phyloP scores from a whole-genome alignment of 30 jellyfish, hydroid and myxozoan species.

The Sanderia malayensis region DNA sequence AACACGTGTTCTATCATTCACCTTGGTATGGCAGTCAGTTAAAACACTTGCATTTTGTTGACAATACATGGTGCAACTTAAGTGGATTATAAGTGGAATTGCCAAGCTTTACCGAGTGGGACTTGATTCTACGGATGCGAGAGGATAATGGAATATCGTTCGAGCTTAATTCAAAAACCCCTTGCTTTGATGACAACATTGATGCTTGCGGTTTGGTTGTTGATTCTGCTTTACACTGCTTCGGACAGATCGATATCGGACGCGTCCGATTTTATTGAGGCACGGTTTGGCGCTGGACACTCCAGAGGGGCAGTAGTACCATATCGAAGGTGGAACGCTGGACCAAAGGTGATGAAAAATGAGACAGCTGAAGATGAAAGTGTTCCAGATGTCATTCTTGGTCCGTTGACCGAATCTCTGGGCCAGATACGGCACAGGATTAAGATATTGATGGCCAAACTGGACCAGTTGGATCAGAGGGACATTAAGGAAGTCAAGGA shows the following conservation, averaged over 20 bases:
- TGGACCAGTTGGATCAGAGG: background rate
- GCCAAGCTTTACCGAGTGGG: too few relatives aligned
- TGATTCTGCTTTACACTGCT: background rate
- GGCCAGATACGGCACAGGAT: constrained; percentile 3
- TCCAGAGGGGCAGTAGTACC: background rate
- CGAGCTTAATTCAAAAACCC: background rate
- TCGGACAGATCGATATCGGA: constrained; percentile 9
- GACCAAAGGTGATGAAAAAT: too few relatives aligned
- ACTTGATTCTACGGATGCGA: too few relatives aligned
- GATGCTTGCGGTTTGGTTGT: background rate
- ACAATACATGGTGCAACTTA: too few relatives aligned
- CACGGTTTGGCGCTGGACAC: background rate
- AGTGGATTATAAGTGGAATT: too few relatives aligned
- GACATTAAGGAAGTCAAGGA: constrained; percentile 4
- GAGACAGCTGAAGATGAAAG: too few relatives aligned
- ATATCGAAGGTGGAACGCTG: background rate
- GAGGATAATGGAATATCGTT: constrained; percentile 3
- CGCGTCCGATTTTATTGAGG: background rate
- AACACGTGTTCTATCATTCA: too few relatives aligned
- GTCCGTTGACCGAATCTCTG: background rate
- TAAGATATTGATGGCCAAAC: background rate
- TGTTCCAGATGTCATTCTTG: background rate
- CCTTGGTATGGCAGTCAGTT: too few relatives aligned
- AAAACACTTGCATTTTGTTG: too few relatives aligned
- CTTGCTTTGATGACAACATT: background rate